Percentiles rank a stretch among this genome's conserved stretches.
phyloP scores from a whole-genome alignment of 2,113 vertebrate genomes.

The Cottus gobio region DNA sequence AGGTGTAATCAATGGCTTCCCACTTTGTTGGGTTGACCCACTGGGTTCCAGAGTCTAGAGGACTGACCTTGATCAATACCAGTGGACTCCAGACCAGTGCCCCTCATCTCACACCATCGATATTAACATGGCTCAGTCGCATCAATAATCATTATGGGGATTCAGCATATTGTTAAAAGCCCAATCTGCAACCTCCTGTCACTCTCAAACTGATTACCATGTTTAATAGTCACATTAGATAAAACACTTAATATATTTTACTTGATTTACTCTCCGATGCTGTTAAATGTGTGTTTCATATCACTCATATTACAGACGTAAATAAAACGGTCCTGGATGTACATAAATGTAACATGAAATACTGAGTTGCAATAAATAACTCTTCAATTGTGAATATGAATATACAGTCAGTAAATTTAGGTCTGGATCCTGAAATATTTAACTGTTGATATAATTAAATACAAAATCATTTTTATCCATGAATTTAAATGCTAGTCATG shows the following conservation, averaged over 20 bases:
- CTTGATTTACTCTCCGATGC: background rate
- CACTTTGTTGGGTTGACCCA: slow-evolving; percentile 39
- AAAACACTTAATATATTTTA: background rate
- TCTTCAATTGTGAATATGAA: background rate
- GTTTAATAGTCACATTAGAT: background rate
- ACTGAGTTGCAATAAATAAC: background rate
- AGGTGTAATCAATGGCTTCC: slow-evolving; percentile 37
- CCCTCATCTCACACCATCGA: slow-evolving; percentile 12
- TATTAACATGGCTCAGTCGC: slow-evolving; percentile 13
- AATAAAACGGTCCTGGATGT: background rate
- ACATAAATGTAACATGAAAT: background rate
- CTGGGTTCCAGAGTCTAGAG: slow-evolving; percentile 27
- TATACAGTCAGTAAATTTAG: background rate
- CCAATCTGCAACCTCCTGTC: background rate
- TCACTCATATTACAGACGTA: background rate
- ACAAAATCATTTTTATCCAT: background rate
- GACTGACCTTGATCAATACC: slow-evolving; percentile 52
- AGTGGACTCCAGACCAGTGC: slow-evolving; percentile 28
- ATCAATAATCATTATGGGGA: slow-evolving; percentile 22
- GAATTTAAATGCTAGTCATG: background rate
- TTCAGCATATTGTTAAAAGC: background rate
- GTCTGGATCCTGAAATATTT: background rate
- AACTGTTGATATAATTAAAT: background rate
- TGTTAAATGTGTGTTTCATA: background rate
- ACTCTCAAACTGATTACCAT: background rate